A percentile compares a stretch with the other conserved stretches of the same genome.
These are phyloP conservation scores for Eubucco bourcierii DNA, from an alignment of 2,113 vertebrate genomes.

Conservation along the genomic window DNA sequence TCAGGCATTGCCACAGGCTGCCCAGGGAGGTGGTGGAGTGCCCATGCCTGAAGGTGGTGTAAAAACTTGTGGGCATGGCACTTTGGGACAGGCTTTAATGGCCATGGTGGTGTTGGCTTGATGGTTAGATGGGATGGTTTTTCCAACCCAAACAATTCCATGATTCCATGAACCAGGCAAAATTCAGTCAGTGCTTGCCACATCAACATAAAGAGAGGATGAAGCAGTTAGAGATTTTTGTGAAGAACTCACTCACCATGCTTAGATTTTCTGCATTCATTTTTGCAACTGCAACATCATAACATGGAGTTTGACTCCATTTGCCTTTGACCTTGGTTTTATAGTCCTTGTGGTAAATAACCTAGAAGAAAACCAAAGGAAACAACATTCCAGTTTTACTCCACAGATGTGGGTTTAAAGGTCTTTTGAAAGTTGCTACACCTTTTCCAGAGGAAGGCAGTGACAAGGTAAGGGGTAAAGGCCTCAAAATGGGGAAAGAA, in stretches of 20 bases:
- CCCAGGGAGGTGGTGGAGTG: too few relatives aligned
- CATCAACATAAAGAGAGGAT: neutral
- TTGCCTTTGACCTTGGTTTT: conserved; percentile 92
- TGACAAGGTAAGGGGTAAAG: too few relatives aligned
- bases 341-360: conserved; percentile 92
- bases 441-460: neutral
- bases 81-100: too few relatives aligned
- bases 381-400: neutral
- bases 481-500: too few relatives aligned
- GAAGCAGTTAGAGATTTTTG: neutral
- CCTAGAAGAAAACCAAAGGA: conserved; percentile 64
- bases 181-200: neutral
- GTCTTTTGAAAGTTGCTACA: neutral
- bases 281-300: conserved; percentile 88
- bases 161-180: too few relatives aligned
- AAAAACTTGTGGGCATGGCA: too few relatives aligned
- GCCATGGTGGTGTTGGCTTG: too few relatives aligned
- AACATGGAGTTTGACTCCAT: conserved; percentile 97
- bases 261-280: conserved; percentile 93
- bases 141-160: too few relatives aligned
- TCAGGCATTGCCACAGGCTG: too few relatives aligned
- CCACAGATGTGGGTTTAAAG: neutral
- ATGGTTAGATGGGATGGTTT: too few relatives aligned
- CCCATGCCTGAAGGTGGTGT: too few relatives aligned
- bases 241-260: conserved; percentile 75